Percentiles rank a stretch among this genome's conserved stretches.
Evolutionary conservation across 2,797 vertebrate species (phyloP).

Genomic region (Rousettus madagascariensis): DNA sequence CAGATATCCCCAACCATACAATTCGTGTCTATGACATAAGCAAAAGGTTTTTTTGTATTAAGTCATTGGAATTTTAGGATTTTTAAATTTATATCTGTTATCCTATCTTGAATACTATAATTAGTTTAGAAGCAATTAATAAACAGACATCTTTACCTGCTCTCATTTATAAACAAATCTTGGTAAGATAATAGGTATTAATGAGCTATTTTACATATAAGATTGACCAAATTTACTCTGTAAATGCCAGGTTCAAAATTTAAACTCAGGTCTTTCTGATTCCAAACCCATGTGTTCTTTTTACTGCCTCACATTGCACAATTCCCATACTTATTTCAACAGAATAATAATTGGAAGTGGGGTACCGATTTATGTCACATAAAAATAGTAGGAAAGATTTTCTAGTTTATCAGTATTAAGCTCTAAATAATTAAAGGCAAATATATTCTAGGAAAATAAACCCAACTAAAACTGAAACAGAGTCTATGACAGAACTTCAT

Average conservation of each 20-base stretch:
- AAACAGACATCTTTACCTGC: neutral
- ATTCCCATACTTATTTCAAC: neutral
- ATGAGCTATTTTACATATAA: neutral
- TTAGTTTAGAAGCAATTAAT: neutral
- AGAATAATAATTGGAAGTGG: neutral
- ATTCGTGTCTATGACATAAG: neutral
- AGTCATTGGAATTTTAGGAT: neutral
- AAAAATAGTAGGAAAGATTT: neutral
- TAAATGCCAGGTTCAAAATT: neutral
- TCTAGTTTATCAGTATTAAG: neutral
- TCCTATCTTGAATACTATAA: neutral
- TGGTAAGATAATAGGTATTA: neutral
- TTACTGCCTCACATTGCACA: neutral
- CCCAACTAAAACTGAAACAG: neutral
- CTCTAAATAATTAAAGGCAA: constrained; percentile 4
- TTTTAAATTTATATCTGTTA: neutral
- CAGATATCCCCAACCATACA: neutral
- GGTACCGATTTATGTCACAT: neutral
- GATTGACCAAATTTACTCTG: neutral
- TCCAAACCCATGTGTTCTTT: neutral
- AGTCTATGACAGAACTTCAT: neutral
- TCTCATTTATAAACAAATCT: neutral
- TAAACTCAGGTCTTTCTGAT: neutral
- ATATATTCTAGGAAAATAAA: neutral
- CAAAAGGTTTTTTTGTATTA: neutral